These are phyloP conservation scores for Mesopsocus fuscifrons DNA, from an alignment of 2,888 invertebrate species.

Conservation along the genomic window DNA sequence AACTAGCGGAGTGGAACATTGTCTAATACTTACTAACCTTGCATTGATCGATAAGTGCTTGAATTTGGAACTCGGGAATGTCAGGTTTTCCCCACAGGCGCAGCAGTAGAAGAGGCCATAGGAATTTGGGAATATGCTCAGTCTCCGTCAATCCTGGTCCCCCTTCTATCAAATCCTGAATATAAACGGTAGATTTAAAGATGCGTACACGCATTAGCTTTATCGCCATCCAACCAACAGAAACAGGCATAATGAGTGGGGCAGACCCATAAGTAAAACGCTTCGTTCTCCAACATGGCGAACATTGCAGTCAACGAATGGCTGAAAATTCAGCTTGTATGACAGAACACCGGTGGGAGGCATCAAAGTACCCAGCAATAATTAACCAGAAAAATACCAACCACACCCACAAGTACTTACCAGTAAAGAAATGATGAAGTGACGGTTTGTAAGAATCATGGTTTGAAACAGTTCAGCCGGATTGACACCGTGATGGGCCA, in stretches of 20 bases:
- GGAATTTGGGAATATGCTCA: neutral
- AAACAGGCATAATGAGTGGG: no score
- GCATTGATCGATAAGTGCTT: neutral
- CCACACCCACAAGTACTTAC: neutral
- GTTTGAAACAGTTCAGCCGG: neutral
- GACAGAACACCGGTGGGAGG: no score
- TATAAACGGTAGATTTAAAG: neutral
- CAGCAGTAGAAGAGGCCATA: conserved; percentile 4
- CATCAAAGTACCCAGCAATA: no score
- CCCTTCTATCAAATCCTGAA: neutral
- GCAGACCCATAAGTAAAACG: no score
- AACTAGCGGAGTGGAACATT: no score
- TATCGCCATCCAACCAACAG: no score
- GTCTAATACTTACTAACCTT: conserved; percentile 5
- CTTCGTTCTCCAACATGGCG: no score
- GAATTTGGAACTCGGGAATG: neutral
- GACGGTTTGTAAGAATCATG: neutral
- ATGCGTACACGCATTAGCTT: neutral
- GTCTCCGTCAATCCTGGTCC: neutral
- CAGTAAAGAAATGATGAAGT: neutral
- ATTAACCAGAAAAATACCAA: no score
- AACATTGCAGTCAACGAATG: no score
- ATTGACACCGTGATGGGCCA: neutral
- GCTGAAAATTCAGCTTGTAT: no score
- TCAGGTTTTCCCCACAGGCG: neutral